Evolutionary conservation across 2,113 vertebrate genomes (phyloP), one percentile per base, ranked within the genome.

Genomic region (Elgaria multicarinata): DNA sequence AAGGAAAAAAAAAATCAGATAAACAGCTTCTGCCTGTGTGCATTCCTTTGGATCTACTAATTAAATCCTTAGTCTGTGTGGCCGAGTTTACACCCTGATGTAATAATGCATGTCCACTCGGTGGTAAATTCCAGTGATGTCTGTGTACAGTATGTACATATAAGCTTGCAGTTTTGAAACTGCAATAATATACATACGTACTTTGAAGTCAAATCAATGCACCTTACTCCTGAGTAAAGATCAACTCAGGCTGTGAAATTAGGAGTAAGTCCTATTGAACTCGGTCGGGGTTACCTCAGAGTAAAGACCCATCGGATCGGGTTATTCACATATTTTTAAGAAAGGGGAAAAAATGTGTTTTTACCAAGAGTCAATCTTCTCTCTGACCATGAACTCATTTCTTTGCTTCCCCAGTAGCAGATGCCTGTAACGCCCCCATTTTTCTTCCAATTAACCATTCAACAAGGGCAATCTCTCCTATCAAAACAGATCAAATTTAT

Each of bases 301-400:
- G 44, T 24, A 13, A 71, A 10, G 9, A 62, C 44, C 18, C 46
- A 31, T 16, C 58, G 53, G 33, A 26, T n/a, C 0, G 16, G 72
- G 16, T 6, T 39, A 22, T 50, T 53, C 33, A 2, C 20, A 36
- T 10, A 24, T 67, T 9, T 9, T 53, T 50, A 50, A 50, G 8
- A n/a, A 28, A 71, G 12, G 36, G 2, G 9, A 16, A n/a, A 36
- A 36, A 16, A 26, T 3, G 33, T 39, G 24, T 79, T 92, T 90
- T 90, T 87, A 22, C 86, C 44, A 87, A 87, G 26, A 85, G 80
- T 91, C 66, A 88, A 89, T 81, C 2, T 53, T 62, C 53, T 93
- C 92, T 90, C 87, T 91, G 87, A 89, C 18, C 46, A 31, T 1
- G 7, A 6, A 58, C 75, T 9, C 33, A 22, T 58, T 62, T 81